Evolutionary conservation across 2,888 invertebrate genomes (phyloP), one percentile per base, ranked within the genome.

Genomic region (Sinelater perroti): DNA sequence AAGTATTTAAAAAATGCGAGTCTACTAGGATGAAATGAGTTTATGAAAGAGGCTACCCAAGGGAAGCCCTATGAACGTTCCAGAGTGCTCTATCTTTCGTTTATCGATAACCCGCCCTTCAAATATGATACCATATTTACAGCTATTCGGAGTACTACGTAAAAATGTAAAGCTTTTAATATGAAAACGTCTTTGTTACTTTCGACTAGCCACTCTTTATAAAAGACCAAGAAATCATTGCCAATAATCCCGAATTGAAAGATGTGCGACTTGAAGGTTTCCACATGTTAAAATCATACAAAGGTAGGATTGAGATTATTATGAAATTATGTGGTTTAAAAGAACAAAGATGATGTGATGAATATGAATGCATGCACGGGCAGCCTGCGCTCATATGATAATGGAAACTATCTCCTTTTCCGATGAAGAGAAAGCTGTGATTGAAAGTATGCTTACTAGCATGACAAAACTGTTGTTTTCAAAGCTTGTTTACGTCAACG

Each of bases 1-100:
- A 61, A 61, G 50, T 62, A 56, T 59, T 44, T 46, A 11, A 45
- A 61, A 50, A 45, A 46, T 31, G 64, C 57, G 67, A 16, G 14
- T 16, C 14, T 45, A 7, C 26, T n/a, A 6, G 28, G 30, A 45
- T 28, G 45, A 18, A 45, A 28, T 28, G 45, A 65, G 6, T 69
- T 65, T 50, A 68, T 69, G 67, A 67, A 66, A 46, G 10, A 42
- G n/a, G 53, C 35, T 30, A 66, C 63, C 1, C 11, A 3, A 2
- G 17, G 18, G 17, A 10, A 31, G n/a, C 7, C 13, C 8, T 47
- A 17, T 13, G 18, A 8, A 14, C 33, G 47, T 1, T 47, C 47
- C 2, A 47, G 21, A 66, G 52, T 69, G 65, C 64, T 69, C 62
- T 58, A 66, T 66, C 17, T 69, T 65, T 52, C 50, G 7, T 50